phyloP scores from a whole-genome alignment of 1,140 invertebrate species.

The Drosophila rhopaloa region DNA sequence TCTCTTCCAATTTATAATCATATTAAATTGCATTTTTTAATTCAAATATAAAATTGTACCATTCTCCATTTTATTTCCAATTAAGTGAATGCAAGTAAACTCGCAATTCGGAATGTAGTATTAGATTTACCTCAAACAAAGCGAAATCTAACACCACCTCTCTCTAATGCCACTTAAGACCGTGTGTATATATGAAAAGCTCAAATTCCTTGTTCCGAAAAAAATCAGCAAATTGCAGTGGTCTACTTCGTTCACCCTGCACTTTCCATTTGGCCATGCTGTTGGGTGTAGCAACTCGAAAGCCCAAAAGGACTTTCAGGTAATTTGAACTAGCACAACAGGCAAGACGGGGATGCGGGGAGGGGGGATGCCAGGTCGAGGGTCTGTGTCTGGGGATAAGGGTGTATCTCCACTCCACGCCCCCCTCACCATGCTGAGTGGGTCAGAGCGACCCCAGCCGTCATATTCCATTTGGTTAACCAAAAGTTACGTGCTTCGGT shows the following conservation, averaged over 20 bases:
- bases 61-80: neutral
- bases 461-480: slow-evolving; percentile 71
- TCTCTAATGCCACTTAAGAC: slow-evolving; percentile 37
- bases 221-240: slow-evolving; percentile 52
- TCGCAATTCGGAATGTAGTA: neutral
- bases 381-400: slow-evolving; percentile 38
- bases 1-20: neutral
- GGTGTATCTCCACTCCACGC: neutral
- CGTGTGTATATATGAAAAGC: slow-evolving; percentile 20
- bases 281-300: slow-evolving; percentile 44
- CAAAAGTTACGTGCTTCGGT: slow-evolving; percentile 75
- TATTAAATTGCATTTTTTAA: no score
- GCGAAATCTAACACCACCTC: slow-evolving; percentile 20
- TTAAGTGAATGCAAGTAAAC: neutral
- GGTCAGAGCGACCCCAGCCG: slow-evolving; percentile 47
- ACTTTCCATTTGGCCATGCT: slow-evolving; percentile 5
- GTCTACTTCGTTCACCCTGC: slow-evolving; percentile 6
- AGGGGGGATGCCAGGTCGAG: neutral
- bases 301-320: slow-evolving; percentile 69
- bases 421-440: slow-evolving; percentile 9
- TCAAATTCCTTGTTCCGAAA: slow-evolving; percentile 30
- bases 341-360: slow-evolving; percentile 2
- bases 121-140: slow-evolving; percentile 6
- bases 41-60: no score
- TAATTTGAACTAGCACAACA: slow-evolving; percentile 72